Conservation (phyloP, 2,113 vertebrate genomes). For the Perca schrenkii region DNA sequence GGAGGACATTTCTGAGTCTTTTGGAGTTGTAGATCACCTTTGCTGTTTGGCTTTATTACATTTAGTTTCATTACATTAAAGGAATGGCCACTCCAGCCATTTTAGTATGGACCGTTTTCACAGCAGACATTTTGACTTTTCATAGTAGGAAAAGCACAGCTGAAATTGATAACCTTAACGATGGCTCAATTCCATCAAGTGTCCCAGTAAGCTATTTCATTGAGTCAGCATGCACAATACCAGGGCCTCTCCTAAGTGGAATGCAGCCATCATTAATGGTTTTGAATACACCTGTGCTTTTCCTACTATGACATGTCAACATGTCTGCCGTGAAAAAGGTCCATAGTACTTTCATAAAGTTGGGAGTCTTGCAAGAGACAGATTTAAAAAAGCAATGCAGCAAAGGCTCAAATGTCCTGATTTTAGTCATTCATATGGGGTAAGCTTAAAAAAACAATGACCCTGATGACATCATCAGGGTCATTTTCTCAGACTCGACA, state of each 20-base stretch:
- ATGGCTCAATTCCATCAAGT: too few relatives aligned
- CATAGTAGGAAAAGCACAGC: too few relatives aligned
- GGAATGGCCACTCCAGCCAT: neutral
- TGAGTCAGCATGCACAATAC: too few relatives aligned
- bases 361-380: neutral
- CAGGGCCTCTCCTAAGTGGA: too few relatives aligned
- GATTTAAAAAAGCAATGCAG: neutral
- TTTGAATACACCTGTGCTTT: too few relatives aligned
- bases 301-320: too few relatives aligned
- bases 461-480: neutral
- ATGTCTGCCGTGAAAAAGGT: too few relatives aligned
- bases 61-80: neutral
- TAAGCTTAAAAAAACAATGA: neutral
- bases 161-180: too few relatives aligned
- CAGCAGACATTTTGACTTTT: too few relatives aligned
- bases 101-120: neutral
- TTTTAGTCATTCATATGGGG: neutral
- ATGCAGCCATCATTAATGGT: too few relatives aligned
- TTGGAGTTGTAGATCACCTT: neutral
- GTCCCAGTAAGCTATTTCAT: too few relatives aligned
- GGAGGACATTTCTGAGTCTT: too few relatives aligned
- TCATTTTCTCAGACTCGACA: constrained; percentile 2
- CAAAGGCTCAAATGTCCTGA: neutral
- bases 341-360: neutral
- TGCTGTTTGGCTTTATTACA: neutral